Conservation (phyloP, 30 jellyfish, hydroid and myxozoan species). For the Sanderia malayensis region DNA sequence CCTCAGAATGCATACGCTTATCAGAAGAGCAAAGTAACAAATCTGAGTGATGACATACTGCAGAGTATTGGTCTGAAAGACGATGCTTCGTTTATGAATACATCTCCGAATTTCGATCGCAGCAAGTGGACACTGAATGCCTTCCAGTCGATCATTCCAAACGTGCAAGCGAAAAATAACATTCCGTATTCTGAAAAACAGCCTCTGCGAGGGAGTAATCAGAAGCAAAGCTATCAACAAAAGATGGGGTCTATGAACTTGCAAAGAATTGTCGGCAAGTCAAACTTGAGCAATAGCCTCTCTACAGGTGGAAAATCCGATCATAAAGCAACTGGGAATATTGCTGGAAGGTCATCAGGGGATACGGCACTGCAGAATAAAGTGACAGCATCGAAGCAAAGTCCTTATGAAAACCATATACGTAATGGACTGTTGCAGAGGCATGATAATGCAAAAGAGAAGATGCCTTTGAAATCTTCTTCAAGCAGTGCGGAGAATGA, state of each 20-base stretch:
- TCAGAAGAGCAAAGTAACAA: too few species aligned
- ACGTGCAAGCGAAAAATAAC: slow-evolving; percentile 10
- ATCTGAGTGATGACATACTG: slow-evolving; percentile 23
- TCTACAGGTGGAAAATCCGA: neutral
- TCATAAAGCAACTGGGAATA: neutral
- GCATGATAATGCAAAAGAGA: neutral
- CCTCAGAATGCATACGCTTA: too few species aligned
- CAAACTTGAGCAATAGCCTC: neutral
- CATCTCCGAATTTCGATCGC: slow-evolving; percentile 53
- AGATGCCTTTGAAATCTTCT: neutral
- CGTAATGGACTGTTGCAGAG: too few species aligned
- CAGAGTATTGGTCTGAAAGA: slow-evolving; percentile 65
- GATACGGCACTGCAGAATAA: neutral
- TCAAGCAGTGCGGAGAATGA: neutral
- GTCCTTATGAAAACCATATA: neutral
- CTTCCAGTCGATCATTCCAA: slow-evolving; percentile 47
- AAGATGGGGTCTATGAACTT: neutral
- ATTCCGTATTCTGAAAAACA: slow-evolving; percentile 4
- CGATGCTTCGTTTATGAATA: slow-evolving; percentile 76
- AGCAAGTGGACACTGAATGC: slow-evolving; percentile 55
- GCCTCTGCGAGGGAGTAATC: slow-evolving; percentile 4
- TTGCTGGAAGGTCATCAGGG: neutral
- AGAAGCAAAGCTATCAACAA: neutral
- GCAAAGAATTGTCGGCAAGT: neutral
- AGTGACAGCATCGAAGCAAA: neutral